Evolutionary conservation across 2,888 invertebrate species (phyloP), one percentile per base, ranked within the genome.

Genomic region (Lissocephala sabroskyi): DNA sequence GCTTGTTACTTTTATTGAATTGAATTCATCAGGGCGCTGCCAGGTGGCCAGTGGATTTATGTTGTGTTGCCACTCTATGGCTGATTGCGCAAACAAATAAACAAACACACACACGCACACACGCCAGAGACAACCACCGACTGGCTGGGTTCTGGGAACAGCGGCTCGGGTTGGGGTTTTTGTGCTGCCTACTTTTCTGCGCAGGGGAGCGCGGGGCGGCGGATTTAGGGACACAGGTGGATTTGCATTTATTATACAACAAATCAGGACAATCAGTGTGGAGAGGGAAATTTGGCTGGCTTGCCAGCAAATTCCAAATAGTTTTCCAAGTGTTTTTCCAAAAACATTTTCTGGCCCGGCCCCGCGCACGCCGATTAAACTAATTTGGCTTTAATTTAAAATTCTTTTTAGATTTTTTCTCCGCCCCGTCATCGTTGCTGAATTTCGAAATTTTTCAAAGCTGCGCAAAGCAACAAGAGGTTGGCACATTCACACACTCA

Each of bases 141-240:
- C n/a, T n/a, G n/a, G n/a, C n/a, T n/a, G n/a, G n/a, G n/a, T n/a
- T n/a, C n/a, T n/a, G n/a, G n/a, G n/a, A 14, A 32, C 32, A 32
- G 32, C 32, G 10, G 14, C 4, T 33, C 11, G 23, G 10, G 9
- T 46, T 39, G 7, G 6, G 2, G 18, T 51, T 41, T 28, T 9
- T 14, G 14, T 46, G 37, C 26, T 28, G 49, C 45, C 40, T 49
- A 49, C 49, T 50, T 49, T 45, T 44, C 23, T 44, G 47, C 43
- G 42, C n/a, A n/a, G n/a, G n/a, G n/a, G n/a, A n/a, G n/a, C n/a
- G n/a, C n/a, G n/a, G n/a, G n/a, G n/a, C n/a, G n/a, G n/a, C n/a
- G 26, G 14, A 45, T 53, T 52, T 61, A 59, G n/a, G n/a, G 62
- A 68, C 68, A 64, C 68, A 68, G 65, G 68, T 68, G 65, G 65